A percentile compares a stretch with the other conserved stretches of the same genome.
These are phyloP conservation scores for Ceratina calcarata DNA, from an alignment of 1,140 invertebrate genomes.

Conservation along the genomic window DNA sequence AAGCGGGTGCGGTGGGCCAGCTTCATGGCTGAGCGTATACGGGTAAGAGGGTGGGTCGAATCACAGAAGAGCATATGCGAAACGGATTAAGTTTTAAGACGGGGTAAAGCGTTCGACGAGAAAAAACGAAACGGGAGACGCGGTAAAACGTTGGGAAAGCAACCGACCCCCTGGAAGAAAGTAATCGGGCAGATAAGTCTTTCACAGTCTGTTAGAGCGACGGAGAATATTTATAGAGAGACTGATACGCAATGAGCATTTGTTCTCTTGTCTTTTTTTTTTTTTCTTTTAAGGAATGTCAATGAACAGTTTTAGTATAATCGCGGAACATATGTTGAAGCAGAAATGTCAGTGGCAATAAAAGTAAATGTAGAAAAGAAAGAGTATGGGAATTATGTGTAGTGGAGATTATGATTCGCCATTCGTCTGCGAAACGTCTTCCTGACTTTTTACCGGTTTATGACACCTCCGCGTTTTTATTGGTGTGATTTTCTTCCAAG, in stretches of 20 bases:
- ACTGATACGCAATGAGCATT: background rate
- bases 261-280: background rate
- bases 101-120: background rate
- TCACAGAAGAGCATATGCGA: background rate
- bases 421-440: conserved; percentile 58
- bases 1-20: conserved; percentile 4
- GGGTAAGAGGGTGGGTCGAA: background rate
- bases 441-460: conserved; percentile 2
- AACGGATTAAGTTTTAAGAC: conserved; percentile 20
- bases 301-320: too few species aligned
- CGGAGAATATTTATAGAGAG: background rate
- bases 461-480: background rate
- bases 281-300: too few species aligned
- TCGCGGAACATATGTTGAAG: background rate
- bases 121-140: background rate
- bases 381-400: background rate
- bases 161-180: background rate
- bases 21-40: background rate
- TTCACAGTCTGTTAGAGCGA: background rate
- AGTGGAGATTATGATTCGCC: conserved; percentile 75
- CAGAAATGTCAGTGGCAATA: background rate
- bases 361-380: background rate
- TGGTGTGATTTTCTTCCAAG: background rate
- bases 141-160: background rate
- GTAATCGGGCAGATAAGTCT: conserved; percentile 38